A percentile compares a stretch with the other conserved stretches of the same genome.
Evolutionary conservation across 2,888 invertebrate genomes (phyloP).

Genomic region (Himalopsyche japonica): DNA sequence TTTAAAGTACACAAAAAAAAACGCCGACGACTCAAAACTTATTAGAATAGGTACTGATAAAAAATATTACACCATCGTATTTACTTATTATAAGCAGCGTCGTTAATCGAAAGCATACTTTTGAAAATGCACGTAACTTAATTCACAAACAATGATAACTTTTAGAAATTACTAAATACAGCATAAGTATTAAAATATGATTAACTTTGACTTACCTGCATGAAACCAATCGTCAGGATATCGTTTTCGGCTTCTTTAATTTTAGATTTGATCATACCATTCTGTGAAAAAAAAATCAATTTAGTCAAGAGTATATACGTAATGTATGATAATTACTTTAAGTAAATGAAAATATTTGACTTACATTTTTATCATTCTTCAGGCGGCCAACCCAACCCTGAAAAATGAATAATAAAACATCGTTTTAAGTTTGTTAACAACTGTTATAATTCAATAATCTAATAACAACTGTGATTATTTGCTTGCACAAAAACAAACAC

Average conservation of each 20-base stretch:
- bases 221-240: conserved; percentile 61
- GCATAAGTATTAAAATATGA: neutral
- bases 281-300: conserved; percentile 50
- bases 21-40: no score
- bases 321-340: neutral
- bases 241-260: conserved; percentile 64
- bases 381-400: conserved; percentile 62
- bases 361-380: conserved; percentile 61
- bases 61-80: neutral
- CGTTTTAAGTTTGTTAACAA: neutral
- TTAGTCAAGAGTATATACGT: conserved; percentile 2
- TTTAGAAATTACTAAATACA: neutral
- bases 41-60: neutral
- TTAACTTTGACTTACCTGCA: conserved; percentile 56
- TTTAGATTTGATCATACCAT: conserved; percentile 57
- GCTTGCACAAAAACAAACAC: neutral
- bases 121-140: neutral
- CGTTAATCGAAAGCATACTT: neutral
- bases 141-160: neutral
- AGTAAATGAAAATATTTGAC: conserved; percentile 42
- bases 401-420: conserved; percentile 42
- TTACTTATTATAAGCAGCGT: neutral
- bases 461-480: neutral
- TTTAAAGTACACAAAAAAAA: neutral
- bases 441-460: conserved; percentile 13